A percentile compares a stretch with the other conserved stretches of the same genome.
phyloP scores from a whole-genome alignment of 2,888 invertebrate species.

The Auanema freiburgensis region DNA sequence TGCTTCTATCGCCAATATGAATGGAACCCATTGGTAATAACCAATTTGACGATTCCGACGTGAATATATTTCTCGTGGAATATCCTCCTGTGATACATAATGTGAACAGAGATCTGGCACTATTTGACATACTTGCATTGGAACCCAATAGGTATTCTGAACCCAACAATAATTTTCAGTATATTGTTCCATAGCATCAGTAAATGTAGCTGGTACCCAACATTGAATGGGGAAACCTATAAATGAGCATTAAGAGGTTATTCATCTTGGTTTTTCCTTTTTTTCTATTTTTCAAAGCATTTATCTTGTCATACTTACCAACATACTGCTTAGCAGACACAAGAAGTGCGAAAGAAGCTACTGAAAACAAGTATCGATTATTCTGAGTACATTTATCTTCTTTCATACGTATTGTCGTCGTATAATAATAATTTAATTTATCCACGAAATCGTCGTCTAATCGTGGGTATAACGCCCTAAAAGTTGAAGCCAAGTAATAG shows the following conservation, averaged over 20 bases:
- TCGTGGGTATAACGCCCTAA: conserved; percentile 63
- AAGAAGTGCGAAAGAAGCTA: conserved; percentile 63
- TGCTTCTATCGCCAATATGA: conserved; percentile 64
- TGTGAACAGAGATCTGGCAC: no score
- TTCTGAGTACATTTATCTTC: background rate
- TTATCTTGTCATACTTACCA: conserved; percentile 29
- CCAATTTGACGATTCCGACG: conserved; percentile 64
- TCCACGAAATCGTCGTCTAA: conserved; percentile 65
- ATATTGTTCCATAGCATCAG: conserved; percentile 65
- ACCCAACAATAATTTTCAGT: conserved; percentile 65
- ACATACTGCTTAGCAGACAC: conserved; percentile 65
- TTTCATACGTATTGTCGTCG: conserved; percentile 62
- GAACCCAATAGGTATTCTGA: conserved; percentile 65
- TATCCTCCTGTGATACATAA: conserved; percentile 50
- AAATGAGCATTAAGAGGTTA: background rate
- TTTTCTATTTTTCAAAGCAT: background rate
- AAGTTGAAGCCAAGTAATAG: conserved; percentile 64
- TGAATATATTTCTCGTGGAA: conserved; percentile 64
- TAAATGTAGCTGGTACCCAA: conserved; percentile 65
- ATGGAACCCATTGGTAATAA: conserved; percentile 64
- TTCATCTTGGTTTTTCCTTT: background rate
- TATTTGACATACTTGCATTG: conserved; percentile 49
- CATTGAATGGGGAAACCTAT: conserved; percentile 62
- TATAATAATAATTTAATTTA: conserved; percentile 65
- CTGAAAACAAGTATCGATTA: conserved; percentile 38